Conservation (phyloP, 1,140 invertebrate genomes). For the Delia radicum region DNA sequence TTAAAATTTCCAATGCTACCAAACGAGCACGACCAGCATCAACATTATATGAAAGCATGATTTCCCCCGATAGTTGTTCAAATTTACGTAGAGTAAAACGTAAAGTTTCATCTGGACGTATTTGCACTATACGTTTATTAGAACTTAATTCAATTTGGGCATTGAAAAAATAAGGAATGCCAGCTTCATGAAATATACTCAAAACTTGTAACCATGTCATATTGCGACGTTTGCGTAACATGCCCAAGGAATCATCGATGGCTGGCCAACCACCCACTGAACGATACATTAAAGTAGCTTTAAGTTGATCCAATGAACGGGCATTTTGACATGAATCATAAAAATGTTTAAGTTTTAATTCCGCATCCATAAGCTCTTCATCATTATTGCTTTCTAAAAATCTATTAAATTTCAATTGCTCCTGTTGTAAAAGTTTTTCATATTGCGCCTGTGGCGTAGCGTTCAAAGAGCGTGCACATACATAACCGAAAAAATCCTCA, state of each 20-base stretch:
- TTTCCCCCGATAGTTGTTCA: constrained; percentile 43
- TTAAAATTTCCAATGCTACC: constrained; percentile 44
- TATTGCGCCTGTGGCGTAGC: constrained; percentile 31
- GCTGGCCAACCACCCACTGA: constrained; percentile 45
- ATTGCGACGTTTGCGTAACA: constrained; percentile 22
- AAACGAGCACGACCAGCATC: constrained; percentile 43
- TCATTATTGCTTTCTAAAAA: constrained; percentile 33
- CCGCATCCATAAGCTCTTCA: constrained; percentile 39
- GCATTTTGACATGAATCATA: constrained; percentile 43
- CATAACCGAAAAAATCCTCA: constrained; percentile 47
- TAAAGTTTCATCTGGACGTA: constrained; percentile 36
- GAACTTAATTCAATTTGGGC: constrained; percentile 41
- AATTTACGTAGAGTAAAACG: constrained; percentile 44
- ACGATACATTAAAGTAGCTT: constrained; percentile 37
- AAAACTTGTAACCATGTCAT: constrained; percentile 40
- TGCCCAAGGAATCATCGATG: constrained; percentile 31
- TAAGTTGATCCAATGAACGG: constrained; percentile 37
- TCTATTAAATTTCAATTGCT: constrained; percentile 41
- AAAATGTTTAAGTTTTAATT: constrained; percentile 44
- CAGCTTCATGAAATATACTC: constrained; percentile 43
- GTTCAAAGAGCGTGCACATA: constrained; percentile 38
- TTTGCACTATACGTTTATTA: constrained; percentile 39
- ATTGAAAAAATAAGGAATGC: constrained; percentile 43
- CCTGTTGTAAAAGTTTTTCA: constrained; percentile 29
- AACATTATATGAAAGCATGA: constrained; percentile 40